Conservation (phyloP, 2,888 invertebrate species). For the Trileptium ribeirensis region DNA sequence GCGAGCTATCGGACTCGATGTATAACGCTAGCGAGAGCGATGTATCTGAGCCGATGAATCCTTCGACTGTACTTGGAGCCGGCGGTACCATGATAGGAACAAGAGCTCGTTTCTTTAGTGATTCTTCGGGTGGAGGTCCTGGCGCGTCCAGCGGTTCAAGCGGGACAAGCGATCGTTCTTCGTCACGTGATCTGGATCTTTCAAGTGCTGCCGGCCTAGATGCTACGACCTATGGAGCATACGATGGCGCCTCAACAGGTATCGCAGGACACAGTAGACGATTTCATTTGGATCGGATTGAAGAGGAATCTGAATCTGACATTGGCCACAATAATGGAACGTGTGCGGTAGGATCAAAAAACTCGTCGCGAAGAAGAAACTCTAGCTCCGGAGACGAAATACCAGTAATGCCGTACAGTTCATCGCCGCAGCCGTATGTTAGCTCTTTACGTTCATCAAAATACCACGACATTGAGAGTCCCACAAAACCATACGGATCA, state of each 20-base stretch:
- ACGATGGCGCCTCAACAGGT: not conserved
- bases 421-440: no score
- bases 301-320: slow-evolving; percentile 12
- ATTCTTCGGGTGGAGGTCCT: not conserved
- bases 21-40: slow-evolving; percentile 28
- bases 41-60: not conserved
- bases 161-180: slow-evolving; percentile 2
- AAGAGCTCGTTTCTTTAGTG: no score
- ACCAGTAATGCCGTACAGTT: not conserved
- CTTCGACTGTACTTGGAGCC: not conserved
- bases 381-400: not conserved
- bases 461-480: no score
- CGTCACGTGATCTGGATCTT: slow-evolving; percentile 8
- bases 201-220: not conserved
- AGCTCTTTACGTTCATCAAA: no score
- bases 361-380: no score
- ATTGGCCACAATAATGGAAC: not conserved
- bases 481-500: no score
- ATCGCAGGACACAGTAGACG: no score
- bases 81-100: not conserved
- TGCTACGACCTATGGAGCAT: not conserved
- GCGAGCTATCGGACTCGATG: slow-evolving; percentile 22
- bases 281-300: slow-evolving; percentile 8
- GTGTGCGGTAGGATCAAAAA: not conserved
- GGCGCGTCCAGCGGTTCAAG: not conserved